These are phyloP conservation scores for Drymodes brunneopygia DNA, from an alignment of 2,113 vertebrate species.

Conservation along the genomic window DNA sequence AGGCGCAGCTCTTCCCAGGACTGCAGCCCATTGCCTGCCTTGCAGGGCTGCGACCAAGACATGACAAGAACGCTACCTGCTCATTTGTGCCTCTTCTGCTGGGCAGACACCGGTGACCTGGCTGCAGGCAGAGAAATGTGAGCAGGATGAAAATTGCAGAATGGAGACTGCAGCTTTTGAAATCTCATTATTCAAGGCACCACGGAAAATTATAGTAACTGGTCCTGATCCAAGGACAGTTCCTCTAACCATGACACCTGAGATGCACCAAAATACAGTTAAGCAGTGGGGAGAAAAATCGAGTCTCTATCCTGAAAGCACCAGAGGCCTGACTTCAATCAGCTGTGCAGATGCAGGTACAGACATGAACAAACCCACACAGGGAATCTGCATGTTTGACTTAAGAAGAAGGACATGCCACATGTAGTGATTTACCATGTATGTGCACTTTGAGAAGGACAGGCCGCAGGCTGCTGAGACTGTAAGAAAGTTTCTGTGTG, in stretches of 20 bases:
- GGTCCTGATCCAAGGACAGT: background rate
- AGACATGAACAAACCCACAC: background rate
- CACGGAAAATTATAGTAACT: background rate
- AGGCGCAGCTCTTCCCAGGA: background rate
- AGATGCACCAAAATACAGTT: background rate
- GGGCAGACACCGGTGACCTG: background rate
- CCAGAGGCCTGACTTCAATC: background rate
- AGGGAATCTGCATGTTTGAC: background rate
- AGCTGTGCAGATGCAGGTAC: background rate
- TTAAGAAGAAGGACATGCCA: background rate
- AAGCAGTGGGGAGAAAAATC: background rate
- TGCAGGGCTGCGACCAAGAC: background rate
- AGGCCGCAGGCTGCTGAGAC: background rate
- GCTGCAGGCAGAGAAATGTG: background rate
- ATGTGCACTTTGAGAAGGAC: background rate
- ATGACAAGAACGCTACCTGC: background rate
- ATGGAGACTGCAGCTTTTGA: background rate
- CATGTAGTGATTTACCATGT: accelerated
- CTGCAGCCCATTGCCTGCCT: background rate
- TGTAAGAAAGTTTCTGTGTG: background rate
- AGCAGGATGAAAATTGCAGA: background rate
- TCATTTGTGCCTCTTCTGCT: constrained; percentile 2
- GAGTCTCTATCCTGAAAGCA: background rate
- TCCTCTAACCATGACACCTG: background rate
- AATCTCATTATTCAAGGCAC: background rate